phyloP scores from a whole-genome alignment of 1,140 invertebrate genomes.

The Drosophila ironensis region DNA sequence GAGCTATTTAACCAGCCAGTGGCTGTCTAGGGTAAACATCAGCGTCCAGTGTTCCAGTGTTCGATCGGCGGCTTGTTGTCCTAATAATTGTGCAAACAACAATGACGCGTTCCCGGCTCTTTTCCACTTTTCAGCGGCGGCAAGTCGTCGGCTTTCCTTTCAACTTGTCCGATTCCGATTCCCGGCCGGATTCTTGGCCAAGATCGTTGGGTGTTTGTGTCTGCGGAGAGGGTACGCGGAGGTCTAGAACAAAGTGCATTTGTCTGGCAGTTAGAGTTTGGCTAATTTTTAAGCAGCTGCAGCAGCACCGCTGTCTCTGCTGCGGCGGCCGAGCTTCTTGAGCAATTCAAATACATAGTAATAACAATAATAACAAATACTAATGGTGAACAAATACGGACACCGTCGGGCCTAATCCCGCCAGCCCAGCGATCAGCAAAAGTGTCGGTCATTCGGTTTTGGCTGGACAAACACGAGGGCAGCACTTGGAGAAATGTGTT shows the following conservation, averaged over 20 bases:
- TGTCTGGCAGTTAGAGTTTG: constrained; percentile 78
- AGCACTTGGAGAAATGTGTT: constrained; percentile 1
- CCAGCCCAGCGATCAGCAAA: constrained; percentile 49
- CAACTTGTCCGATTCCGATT: constrained; percentile 22
- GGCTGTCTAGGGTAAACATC: constrained; percentile 48
- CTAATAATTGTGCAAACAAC: constrained; percentile 82
- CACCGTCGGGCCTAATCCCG: constrained; percentile 24
- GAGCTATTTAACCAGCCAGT: constrained; percentile 58
- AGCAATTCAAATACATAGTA: constrained; percentile 81
- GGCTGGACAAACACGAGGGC: constrained; percentile 15
- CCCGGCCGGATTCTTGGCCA: constrained; percentile 1
- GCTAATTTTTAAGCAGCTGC: constrained; percentile 76
- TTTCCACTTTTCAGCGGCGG: constrained; percentile 31
- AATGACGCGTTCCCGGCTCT: constrained; percentile 76
- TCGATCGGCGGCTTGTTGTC: constrained; percentile 79
- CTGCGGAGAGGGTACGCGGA: constrained; percentile 15
- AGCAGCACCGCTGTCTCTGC: constrained; percentile 29
- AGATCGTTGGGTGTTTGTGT: background rate
- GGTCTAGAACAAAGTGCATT: constrained; percentile 74
- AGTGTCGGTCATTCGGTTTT: constrained; percentile 64
- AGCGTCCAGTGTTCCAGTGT: constrained; percentile 15
- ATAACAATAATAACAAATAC: constrained; percentile 82
- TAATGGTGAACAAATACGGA: constrained; percentile 77
- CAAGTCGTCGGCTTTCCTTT: constrained; percentile 49
- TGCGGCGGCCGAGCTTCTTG: constrained; percentile 54